Conservation (phyloP, 1,140 invertebrate genomes). For the Drosophila tristis region DNA sequence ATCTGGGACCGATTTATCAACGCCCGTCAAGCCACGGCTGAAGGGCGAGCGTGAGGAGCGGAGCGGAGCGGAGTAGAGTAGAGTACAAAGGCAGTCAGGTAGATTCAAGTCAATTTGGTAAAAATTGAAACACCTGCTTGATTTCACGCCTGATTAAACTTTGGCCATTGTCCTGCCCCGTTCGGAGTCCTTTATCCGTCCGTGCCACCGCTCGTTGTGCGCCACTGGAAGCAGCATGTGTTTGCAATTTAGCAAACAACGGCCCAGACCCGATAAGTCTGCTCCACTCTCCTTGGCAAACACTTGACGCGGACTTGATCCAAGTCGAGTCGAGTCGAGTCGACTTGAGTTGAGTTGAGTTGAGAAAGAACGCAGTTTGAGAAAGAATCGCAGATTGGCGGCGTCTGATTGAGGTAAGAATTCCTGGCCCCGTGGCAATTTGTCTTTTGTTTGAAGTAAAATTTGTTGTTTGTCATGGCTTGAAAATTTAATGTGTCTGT, state of each 20-base stretch:
- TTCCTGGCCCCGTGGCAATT: conserved; percentile 64
- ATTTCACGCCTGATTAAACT: conserved; percentile 81
- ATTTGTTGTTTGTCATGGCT: conserved; percentile 74
- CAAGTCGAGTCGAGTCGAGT: conserved; percentile 9
- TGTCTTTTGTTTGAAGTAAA: conserved; percentile 82
- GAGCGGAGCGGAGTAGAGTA: no score
- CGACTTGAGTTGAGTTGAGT: conserved; percentile 26
- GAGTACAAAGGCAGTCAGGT: conserved; percentile 35
- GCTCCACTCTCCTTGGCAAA: conserved; percentile 68
- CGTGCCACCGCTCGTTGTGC: conserved; percentile 11
- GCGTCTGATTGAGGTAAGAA: conserved; percentile 62
- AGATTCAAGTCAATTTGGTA: conserved; percentile 77
- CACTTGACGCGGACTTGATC: conserved; percentile 60
- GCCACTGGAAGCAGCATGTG: conserved; percentile 65
- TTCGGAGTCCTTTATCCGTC: conserved; percentile 17
- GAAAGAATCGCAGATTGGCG: conserved; percentile 61
- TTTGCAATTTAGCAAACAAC: conserved; percentile 81
- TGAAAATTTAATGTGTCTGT: conserved; percentile 62
- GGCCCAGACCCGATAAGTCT: conserved; percentile 70
- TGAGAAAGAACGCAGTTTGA: conserved; percentile 16
- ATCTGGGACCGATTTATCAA: conserved; percentile 55
- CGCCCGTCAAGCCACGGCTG: conserved; percentile 12
- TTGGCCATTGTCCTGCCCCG: conserved; percentile 66
- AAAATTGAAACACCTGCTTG: conserved; percentile 83
- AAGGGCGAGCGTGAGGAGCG: not conserved